phyloP scores from a whole-genome alignment of 2,113 vertebrate genomes.

The Cercocebus atys region DNA sequence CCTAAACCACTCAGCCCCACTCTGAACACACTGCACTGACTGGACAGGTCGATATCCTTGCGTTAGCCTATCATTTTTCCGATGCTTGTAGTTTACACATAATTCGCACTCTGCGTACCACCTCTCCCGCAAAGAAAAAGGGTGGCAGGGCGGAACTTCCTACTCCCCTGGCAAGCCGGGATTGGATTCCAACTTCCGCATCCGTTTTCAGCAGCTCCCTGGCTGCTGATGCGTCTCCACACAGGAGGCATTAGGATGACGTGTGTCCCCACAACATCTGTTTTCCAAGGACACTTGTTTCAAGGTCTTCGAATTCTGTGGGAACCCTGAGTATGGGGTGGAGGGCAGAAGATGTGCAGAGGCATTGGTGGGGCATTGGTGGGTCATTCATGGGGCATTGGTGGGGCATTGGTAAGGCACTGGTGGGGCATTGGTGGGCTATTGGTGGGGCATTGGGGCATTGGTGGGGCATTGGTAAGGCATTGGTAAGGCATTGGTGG shows the following conservation, averaged over 20 bases:
- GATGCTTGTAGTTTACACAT: not conserved
- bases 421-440: too few species aligned
- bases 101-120: accelerated
- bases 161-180: not conserved
- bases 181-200: constrained; percentile 61
- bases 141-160: accelerated
- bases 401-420: too few species aligned
- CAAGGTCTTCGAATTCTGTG: not conserved
- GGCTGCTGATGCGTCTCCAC: not conserved
- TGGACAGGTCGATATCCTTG: not conserved
- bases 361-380: too few species aligned
- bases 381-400: too few species aligned
- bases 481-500: too few species aligned
- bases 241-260: accelerated
- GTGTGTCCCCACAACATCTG: not conserved
- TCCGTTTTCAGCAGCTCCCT: constrained; percentile 60
- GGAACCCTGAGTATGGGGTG: not conserved
- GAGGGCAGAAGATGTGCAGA: accelerated
- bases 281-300: not conserved
- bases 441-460: too few species aligned
- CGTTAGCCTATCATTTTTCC: not conserved
- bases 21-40: not conserved
- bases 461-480: too few species aligned
- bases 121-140: not conserved
- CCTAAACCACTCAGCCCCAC: not conserved